phyloP scores from a whole-genome alignment of 2,888 invertebrate genomes.

The Tachina fera region DNA sequence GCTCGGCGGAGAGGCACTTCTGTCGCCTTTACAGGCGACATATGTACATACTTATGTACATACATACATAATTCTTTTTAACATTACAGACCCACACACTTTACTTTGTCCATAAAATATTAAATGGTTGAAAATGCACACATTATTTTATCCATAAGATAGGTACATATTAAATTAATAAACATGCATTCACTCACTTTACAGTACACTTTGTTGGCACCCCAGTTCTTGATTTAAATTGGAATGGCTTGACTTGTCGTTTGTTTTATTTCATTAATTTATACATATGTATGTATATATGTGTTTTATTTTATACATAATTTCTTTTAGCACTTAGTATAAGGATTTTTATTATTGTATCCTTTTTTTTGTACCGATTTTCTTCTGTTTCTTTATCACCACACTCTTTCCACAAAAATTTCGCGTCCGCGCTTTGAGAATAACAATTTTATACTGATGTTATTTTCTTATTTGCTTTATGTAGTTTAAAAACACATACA shows the following conservation, averaged over 20 bases:
- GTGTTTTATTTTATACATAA: constrained; percentile 8
- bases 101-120: too few relatives aligned
- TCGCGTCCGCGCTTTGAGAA: constrained; percentile 79
- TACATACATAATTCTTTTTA: too few relatives aligned
- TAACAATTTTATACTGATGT: constrained; percentile 76
- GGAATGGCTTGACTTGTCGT: background rate
- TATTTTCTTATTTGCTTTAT: constrained; percentile 62
- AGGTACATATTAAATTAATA: constrained; percentile 3
- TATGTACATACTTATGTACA: background rate
- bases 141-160: constrained; percentile 5
- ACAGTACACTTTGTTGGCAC: constrained; percentile 13
- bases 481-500: constrained; percentile 50
- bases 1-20: constrained; percentile 43
- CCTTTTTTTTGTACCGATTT: constrained; percentile 30
- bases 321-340: background rate
- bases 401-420: constrained; percentile 33
- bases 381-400: constrained; percentile 22
- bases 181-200: constrained; percentile 52
- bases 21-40: constrained; percentile 20
- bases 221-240: constrained; percentile 21
- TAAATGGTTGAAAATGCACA: background rate
- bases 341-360: constrained; percentile 22
- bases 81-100: too few relatives aligned
- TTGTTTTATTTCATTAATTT: constrained; percentile 27
- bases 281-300: too few relatives aligned